A percentile compares a stretch with the other conserved stretches of the same genome.
phyloP scores from a whole-genome alignment of 2,797 vertebrate species.

The Vireo griseus region DNA sequence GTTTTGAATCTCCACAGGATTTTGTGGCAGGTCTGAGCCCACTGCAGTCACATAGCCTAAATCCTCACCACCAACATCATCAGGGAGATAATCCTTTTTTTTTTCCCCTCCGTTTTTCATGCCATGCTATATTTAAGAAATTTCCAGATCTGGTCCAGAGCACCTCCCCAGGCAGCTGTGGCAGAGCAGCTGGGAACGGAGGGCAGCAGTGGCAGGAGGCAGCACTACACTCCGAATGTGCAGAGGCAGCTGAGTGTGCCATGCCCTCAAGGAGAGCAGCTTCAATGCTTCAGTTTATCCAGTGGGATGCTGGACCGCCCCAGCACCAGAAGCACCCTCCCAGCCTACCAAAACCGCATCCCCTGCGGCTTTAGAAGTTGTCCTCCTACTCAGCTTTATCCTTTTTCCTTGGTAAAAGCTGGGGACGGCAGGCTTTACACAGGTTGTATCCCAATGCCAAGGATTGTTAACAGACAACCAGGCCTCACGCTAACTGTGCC shows the following conservation, averaged over 20 bases:
- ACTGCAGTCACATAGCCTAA: neutral
- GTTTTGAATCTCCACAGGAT: neutral
- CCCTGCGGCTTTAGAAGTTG: neutral
- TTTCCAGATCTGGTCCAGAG: neutral
- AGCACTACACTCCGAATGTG: neutral
- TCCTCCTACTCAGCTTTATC: neutral
- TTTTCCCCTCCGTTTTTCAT: neutral
- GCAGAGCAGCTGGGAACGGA: neutral
- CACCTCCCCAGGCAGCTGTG: neutral
- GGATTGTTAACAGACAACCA: neutral
- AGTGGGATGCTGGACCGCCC: neutral
- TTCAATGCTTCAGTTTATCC: fast-evolving
- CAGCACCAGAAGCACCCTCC: neutral
- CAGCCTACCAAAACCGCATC: fast-evolving
- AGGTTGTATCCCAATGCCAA: neutral
- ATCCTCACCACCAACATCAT: neutral
- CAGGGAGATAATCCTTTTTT: neutral
- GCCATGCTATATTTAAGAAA: neutral
- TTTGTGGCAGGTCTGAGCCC: neutral
- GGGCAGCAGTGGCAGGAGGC: neutral
- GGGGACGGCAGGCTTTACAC: neutral
- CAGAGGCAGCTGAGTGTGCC: fast-evolving
- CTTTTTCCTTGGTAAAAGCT: neutral
- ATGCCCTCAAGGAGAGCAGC: fast-evolving
- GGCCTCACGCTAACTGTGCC: fast-evolving